These are phyloP conservation scores for Sinocyclocheilus anshuiensis DNA, from an alignment of 2,113 vertebrate genomes.

Conservation along the genomic window DNA sequence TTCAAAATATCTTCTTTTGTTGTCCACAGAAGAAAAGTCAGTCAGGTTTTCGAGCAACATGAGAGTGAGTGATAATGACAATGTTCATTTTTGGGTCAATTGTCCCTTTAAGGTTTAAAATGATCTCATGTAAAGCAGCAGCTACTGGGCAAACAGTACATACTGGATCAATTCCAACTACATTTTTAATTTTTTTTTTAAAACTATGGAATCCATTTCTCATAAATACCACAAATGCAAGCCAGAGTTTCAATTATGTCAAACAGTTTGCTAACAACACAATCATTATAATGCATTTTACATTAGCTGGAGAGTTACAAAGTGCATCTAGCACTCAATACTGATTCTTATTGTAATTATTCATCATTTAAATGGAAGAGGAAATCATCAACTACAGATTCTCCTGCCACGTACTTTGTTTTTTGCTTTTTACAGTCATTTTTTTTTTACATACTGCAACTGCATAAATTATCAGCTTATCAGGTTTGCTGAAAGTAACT, in stretches of 20 bases:
- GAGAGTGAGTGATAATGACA: not conserved
- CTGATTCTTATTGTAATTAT: not conserved
- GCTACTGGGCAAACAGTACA: not conserved
- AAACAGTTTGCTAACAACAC: not conserved
- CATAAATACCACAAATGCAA: not conserved
- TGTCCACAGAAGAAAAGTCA: not conserved
- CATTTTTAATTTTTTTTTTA: not conserved
- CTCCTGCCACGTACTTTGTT: not conserved
- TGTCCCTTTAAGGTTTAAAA: not conserved
- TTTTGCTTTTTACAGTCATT: not conserved
- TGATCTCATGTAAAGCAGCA: not conserved
- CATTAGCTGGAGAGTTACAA: not conserved
- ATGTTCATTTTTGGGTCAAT: not conserved
- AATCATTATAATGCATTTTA: constrained; percentile 26
- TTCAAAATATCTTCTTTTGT: too few species aligned
- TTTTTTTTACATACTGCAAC: not conserved
- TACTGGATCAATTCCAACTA: not conserved
- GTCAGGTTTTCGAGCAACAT: not conserved
- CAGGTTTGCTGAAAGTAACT: constrained; percentile 23
- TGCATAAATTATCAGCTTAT: constrained; percentile 27
- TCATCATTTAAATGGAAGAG: not conserved
- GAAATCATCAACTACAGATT: not conserved
- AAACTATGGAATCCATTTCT: not conserved
- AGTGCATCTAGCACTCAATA: constrained; percentile 20
- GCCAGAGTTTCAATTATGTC: not conserved